Conservation (phyloP, 2,113 vertebrate genomes). For the Syrmaticus mikado region DNA sequence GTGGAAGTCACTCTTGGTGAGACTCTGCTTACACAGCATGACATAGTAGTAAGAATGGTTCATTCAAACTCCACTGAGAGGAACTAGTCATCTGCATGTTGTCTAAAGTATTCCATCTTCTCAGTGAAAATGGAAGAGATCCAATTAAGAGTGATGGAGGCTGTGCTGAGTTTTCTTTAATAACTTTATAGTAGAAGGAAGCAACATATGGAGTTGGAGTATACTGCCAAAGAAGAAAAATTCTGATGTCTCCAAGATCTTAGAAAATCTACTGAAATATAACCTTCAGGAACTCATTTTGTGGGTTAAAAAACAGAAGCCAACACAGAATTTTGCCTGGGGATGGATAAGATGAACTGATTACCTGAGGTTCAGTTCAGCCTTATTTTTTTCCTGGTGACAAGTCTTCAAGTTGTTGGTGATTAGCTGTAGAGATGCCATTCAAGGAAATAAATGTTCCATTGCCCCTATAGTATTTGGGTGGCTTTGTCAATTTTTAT, state of each 20-base stretch:
- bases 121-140: neutral
- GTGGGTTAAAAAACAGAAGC: neutral
- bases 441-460: neutral
- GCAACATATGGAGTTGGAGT: neutral
- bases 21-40: neutral
- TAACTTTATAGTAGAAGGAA: conserved; percentile 4
- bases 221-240: neutral
- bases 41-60: neutral
- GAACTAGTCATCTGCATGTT: neutral
- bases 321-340: neutral
- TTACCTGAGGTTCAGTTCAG: neutral
- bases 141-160: neutral
- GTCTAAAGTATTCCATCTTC: neutral
- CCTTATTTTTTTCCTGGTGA: neutral
- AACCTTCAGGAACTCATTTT: neutral
- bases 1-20: neutral
- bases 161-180: neutral
- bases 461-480: accelerated
- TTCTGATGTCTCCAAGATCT: neutral
- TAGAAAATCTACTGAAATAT: neutral
- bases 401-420: neutral
- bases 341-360: neutral
- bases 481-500: neutral
- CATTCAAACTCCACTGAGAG: conserved; percentile 10
- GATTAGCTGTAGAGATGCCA: neutral